Evolutionary conservation across 2,797 vertebrate species (phyloP).

Genomic region (Diplodus puntazzo): DNA sequence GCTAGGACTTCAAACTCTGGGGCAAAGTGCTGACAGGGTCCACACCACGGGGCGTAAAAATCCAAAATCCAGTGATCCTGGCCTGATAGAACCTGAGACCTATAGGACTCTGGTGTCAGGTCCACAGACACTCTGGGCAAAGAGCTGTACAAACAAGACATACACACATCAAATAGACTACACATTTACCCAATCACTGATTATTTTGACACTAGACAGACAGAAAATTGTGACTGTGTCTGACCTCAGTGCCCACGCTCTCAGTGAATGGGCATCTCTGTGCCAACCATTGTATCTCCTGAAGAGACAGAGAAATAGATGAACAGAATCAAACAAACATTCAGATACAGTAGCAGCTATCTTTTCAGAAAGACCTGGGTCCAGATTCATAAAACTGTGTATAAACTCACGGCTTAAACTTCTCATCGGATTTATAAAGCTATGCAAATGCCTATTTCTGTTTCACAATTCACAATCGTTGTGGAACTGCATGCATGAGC

Average conservation of each 20-base stretch:
- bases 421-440: no score
- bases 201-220: neutral
- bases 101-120: constrained; percentile 91
- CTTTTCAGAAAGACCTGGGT: no score
- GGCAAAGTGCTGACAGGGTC: constrained; percentile 95
- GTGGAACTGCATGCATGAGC: no score
- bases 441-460: no score
- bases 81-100: constrained; percentile 88
- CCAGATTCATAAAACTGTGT: no score
- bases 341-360: no score
- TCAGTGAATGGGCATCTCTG: constrained; percentile 92
- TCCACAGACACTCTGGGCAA: constrained; percentile 91
- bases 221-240: constrained; percentile 13
- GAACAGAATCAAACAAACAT: constrained; percentile 3
- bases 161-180: neutral
- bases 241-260: constrained; percentile 93
- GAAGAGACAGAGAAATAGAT: constrained; percentile 40
- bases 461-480: no score
- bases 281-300: constrained; percentile 95
- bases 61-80: constrained; percentile 95
- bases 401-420: no score
- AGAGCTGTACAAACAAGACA: constrained; percentile 80
- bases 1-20: constrained; percentile 96
- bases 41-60: constrained; percentile 98
- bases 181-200: neutral